Conservation (phyloP, 2,888 invertebrate species). For the Lysandra bellargus region DNA sequence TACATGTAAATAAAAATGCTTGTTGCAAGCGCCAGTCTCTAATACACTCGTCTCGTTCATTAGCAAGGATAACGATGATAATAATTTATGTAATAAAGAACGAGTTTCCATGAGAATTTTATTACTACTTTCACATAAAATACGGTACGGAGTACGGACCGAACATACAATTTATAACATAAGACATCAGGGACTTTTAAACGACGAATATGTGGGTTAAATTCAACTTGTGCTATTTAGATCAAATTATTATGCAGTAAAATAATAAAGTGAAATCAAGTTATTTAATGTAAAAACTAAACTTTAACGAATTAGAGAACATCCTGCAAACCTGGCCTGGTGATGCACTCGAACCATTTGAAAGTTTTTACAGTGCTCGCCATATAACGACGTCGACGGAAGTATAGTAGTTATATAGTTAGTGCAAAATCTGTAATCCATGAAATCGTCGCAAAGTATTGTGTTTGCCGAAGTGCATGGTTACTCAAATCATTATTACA, state of each 20-base stretch:
- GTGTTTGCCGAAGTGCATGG: neutral
- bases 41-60: constrained; percentile 12
- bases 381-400: neutral
- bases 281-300: constrained; percentile 18
- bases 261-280: neutral
- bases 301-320: neutral
- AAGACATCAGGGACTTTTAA: too few relatives aligned
- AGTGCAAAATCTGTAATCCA: neutral
- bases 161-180: too few relatives aligned
- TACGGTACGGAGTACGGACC: neutral
- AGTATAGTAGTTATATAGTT: neutral
- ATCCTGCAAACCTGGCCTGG: neutral
- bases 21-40: neutral
- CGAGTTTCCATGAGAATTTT: neutral
- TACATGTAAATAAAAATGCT: constrained; percentile 8
- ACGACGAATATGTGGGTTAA: neutral
- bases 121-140: neutral
- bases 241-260: neutral
- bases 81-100: constrained; percentile 2
- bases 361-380: constrained; percentile 4
- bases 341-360: neutral
- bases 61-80: constrained; percentile 7
- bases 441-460: neutral
- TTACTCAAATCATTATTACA: neutral
- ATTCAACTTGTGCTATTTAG: neutral